These are phyloP conservation scores for Arge pagana DNA, from an alignment of 2,888 invertebrate species.

Conservation along the genomic window DNA sequence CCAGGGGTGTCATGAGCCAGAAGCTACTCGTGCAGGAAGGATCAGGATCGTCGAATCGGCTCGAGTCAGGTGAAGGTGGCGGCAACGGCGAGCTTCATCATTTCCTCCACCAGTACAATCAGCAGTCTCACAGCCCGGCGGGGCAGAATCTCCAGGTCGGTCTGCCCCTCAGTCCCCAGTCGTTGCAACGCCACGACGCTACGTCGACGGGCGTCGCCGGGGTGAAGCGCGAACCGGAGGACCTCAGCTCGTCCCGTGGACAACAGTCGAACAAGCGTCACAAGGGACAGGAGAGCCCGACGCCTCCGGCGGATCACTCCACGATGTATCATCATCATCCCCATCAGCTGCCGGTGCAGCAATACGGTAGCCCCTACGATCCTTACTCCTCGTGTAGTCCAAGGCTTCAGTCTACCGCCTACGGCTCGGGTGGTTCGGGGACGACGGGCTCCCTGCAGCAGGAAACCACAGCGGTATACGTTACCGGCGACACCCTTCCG, in stretches of 20 bases:
- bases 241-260: conserved; percentile 65
- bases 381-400: conserved; percentile 55
- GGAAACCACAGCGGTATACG: conserved; percentile 64
- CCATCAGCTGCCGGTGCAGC: conserved; percentile 51
- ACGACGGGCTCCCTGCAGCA: conserved; percentile 49
- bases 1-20: conserved; percentile 57
- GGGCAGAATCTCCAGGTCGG: conserved; percentile 62
- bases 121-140: conserved; percentile 55
- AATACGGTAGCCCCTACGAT: conserved; percentile 55
- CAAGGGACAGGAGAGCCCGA: conserved; percentile 53
- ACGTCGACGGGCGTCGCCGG: conserved; percentile 48
- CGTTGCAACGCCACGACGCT: conserved; percentile 49
- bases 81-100: conserved; percentile 60
- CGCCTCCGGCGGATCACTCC: conserved; percentile 45
- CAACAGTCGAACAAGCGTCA: conserved; percentile 51
- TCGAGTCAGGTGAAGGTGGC: conserved; percentile 56
- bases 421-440: conserved; percentile 46
- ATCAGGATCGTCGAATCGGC: conserved; percentile 48
- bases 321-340: conserved; percentile 55
- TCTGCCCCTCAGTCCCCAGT: conserved; percentile 53
- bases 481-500: conserved; percentile 60
- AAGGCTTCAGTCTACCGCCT: conserved; percentile 48
- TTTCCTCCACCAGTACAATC: conserved; percentile 56
- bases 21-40: conserved; percentile 56
- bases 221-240: conserved; percentile 82